phyloP scores from a whole-genome alignment of 2,113 vertebrate genomes.

The Hymenochirus boettgeri region DNA sequence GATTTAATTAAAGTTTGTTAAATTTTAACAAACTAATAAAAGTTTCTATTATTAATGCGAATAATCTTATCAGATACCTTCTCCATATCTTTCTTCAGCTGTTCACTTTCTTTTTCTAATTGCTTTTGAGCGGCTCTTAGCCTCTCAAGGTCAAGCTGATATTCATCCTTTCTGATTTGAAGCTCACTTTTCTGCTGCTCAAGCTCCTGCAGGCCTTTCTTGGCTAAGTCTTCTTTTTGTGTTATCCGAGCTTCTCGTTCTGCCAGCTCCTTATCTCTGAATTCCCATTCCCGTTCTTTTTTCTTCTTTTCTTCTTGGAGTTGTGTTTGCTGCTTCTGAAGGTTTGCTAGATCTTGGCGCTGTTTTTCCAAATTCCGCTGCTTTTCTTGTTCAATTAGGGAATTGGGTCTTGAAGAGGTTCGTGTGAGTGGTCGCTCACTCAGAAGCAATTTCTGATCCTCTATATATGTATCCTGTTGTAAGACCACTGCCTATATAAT shows the following conservation, averaged over 20 bases:
- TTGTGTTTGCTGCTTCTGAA: conserved; percentile 81
- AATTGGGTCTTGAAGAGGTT: conserved; percentile 67
- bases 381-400: conserved; percentile 93
- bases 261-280: conserved; percentile 66
- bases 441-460: conserved; percentile 86
- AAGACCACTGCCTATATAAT: conserved; percentile 77
- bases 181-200: conserved; percentile 67
- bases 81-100: conserved; percentile 67
- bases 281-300: conserved; percentile 79
- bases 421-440: conserved; percentile 67
- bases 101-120: conserved; percentile 77
- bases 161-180: conserved; percentile 66
- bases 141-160: conserved; percentile 82
- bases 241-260: conserved; percentile 67
- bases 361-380: conserved; percentile 94
- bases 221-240: conserved; percentile 65
- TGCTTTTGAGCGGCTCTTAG: conserved; percentile 78
- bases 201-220: conserved; percentile 61
- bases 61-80: conserved; percentile 55
- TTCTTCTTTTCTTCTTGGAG: conserved; percentile 77
- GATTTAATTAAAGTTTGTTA: too few species aligned
- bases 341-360: conserved; percentile 85
- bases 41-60: too few species aligned
- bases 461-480: conserved; percentile 92
- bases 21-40: too few species aligned